Conservation (phyloP, 2,113 vertebrate species). For the Cettia cetti region DNA sequence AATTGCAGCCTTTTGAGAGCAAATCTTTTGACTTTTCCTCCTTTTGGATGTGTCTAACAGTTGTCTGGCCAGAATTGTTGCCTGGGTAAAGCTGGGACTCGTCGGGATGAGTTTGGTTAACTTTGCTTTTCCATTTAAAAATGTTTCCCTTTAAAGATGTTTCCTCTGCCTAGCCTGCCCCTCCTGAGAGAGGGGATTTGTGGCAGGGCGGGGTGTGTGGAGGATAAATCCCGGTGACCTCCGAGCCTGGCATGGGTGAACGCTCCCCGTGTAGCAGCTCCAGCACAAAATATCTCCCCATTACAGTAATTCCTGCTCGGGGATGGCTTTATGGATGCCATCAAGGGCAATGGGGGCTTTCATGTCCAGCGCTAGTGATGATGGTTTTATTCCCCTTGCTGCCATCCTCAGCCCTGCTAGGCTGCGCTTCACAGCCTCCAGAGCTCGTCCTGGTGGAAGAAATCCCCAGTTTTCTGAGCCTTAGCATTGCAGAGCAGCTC, state of each 20-base stretch:
- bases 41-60: not conserved
- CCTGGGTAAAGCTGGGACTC: not conserved
- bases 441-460: not conserved
- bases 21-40: not conserved
- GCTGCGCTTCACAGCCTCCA: not conserved
- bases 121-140: not conserved
- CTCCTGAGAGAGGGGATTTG: not conserved
- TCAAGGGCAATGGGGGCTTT: slow-evolving; percentile 47
- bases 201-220: not conserved
- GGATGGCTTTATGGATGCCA: slow-evolving; percentile 12
- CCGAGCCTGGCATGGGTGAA: slow-evolving; percentile 9
- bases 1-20: slow-evolving; percentile 30
- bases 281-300: slow-evolving; percentile 23
- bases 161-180: not conserved
- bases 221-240: slow-evolving; percentile 15
- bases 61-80: not conserved
- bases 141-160: not conserved
- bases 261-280: not conserved
- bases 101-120: not conserved
- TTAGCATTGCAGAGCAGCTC: not conserved
- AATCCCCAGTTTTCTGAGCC: not conserved
- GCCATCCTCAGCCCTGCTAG: not conserved
- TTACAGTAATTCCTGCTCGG: slow-evolving; percentile 6
- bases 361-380: not conserved
- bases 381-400: not conserved